Evolutionary conservation across 92 coral and sea anemone species (phyloP), one percentile per base, ranked within the genome.

Genomic region (Micromussa lordhowensis): DNA sequence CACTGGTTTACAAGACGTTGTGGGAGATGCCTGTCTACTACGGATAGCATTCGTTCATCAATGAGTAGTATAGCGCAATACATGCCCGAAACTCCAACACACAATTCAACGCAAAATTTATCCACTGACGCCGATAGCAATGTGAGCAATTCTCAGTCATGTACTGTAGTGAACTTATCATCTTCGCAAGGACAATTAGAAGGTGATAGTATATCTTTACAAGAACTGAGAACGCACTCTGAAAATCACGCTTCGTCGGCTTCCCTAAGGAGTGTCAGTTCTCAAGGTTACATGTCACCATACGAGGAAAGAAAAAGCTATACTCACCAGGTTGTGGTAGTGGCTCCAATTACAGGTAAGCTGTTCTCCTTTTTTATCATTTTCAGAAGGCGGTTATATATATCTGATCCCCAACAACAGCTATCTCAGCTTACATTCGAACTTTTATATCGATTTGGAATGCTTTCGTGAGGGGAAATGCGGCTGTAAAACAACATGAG

Each of bases 291-390:
- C 53, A 80, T 90, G 87, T 90, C 93, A 38, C 91, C 92, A 28
- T 92, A 90, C 38, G 92, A 89, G 49, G 79, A 61, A 75, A 82
- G 87, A 73, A 95, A 90, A 80, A 91, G 89, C 30, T 95, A 93
- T 54, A 93, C 96, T 0, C 98, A 92, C 58, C 98, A 95, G 76
- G 94, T 95, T 73, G 98, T 95, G 53, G 98, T 95, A 5, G 98
- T 95, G 75, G 98, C 98, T 4, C 98, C 98, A 57, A 57, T 95
- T 32, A 89, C 94, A 80, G 96, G 98, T 95, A 77, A 77, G 90
- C 64, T 15, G 17, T 18, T 3, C 4, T 73, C 68, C 16, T 1
- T 17, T 32, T 61, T 61, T 13, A 19, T 58, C 5, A 0, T 17
- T 58, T 19, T 58, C n/a, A 44, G 51, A 44, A 44, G 51, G 12